Conservation (phyloP, 2,797 vertebrate genomes). For the Gobio occitaniae region DNA sequence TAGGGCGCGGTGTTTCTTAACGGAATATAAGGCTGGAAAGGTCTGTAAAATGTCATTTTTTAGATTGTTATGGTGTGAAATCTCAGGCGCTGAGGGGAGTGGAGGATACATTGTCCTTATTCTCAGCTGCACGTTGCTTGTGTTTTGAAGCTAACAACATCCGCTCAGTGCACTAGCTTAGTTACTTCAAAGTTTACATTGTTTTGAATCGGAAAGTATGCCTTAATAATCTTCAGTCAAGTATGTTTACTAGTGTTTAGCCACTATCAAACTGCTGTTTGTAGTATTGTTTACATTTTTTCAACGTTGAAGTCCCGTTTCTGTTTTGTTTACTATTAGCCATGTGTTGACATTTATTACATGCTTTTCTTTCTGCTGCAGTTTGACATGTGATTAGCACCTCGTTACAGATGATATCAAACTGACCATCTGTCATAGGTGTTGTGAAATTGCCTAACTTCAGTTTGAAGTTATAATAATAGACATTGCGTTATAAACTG, state of each 20-base stretch:
- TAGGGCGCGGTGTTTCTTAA: conserved; percentile 72
- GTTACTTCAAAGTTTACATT: conserved; percentile 26
- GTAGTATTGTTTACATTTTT: conserved; percentile 4
- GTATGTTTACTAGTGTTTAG: not conserved
- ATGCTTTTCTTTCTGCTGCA: not conserved
- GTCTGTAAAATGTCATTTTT: conserved; percentile 20
- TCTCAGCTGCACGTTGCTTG: conserved; percentile 69
- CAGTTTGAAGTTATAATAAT: not conserved
- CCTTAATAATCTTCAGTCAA: no score
- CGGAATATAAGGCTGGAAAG: conserved; percentile 61
- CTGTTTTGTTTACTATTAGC: conserved; percentile 25
- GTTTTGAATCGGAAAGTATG: not conserved
- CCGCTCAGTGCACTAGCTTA: conserved; percentile 70
- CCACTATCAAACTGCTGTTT: not conserved
- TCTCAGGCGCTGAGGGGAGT: conserved; percentile 24
- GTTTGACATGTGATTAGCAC: conserved; percentile 12
- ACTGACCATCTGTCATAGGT: not conserved
- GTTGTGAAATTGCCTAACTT: not conserved
- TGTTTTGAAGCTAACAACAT: conserved; percentile 72
- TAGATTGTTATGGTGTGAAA: conserved; percentile 56
- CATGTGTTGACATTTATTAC: conserved; percentile 23
- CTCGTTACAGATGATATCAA: not conserved
- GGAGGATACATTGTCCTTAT: conserved; percentile 60
- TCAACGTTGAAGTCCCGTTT: not conserved
- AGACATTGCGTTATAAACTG: not conserved